Percentiles rank a stretch among this genome's conserved stretches.
phyloP scores from a whole-genome alignment of 2,888 invertebrate genomes.

The Ferdinandea cuprea region DNA sequence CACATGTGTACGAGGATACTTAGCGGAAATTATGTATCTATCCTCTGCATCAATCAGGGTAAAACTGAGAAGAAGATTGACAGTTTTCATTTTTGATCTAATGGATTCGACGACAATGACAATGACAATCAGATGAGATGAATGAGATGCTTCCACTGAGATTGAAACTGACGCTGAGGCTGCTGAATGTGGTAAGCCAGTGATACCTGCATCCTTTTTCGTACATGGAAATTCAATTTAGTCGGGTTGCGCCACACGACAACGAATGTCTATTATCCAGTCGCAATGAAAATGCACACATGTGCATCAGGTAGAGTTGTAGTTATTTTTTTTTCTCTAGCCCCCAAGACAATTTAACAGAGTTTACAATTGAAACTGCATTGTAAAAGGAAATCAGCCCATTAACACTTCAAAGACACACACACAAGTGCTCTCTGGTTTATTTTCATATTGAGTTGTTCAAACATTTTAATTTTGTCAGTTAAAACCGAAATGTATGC shows the following conservation, averaged over 20 bases:
- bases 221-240: conserved; percentile 44
- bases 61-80: conserved; percentile 12
- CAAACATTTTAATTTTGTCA: no score
- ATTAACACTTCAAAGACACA: no score
- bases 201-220: conserved; percentile 10
- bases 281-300: no score
- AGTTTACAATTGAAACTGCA: no score
- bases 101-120: conserved; percentile 10
- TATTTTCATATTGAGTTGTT: no score
- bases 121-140: neutral
- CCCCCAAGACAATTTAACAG: no score
- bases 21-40: conserved; percentile 15
- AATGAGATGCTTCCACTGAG: no score
- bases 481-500: no score
- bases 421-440: no score
- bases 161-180: neutral
- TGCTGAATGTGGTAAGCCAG: conserved; percentile 1
- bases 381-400: no score
- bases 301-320: no score
- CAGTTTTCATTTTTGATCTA: conserved; percentile 19
- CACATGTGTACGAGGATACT: conserved; percentile 13
- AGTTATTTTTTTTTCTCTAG: no score
- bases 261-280: neutral
- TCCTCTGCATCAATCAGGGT: conserved; percentile 24
- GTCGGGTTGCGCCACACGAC: neutral